phyloP scores from a whole-genome alignment of 1,140 invertebrate species.

The Drosophila ficusphila region DNA sequence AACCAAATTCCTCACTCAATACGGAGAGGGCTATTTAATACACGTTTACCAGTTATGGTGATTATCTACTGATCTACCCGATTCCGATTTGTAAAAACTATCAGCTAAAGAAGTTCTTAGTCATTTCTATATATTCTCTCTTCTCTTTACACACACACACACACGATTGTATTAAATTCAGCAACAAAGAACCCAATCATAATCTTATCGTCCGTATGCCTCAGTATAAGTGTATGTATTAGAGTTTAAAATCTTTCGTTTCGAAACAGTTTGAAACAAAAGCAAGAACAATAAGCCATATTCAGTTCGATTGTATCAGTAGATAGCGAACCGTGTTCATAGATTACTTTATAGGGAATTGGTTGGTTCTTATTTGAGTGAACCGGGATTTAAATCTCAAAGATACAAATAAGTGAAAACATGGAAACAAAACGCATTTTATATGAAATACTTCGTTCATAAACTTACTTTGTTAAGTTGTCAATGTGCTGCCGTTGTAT shows the following conservation, averaged over 20 bases:
- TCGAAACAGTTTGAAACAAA: constrained; percentile 28
- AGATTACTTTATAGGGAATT: constrained; percentile 28
- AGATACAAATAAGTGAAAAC: not conserved
- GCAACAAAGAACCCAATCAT: constrained; percentile 35
- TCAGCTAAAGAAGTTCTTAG: constrained; percentile 1
- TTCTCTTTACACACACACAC: not conserved
- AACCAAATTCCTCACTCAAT: no score
- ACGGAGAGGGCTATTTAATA: no score
- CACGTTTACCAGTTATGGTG: no score
- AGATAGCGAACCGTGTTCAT: constrained; percentile 22
- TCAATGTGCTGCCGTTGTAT: no score
- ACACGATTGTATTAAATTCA: constrained; percentile 1
- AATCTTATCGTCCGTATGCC: constrained; percentile 19
- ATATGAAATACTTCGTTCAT: not conserved
- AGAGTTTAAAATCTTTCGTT: constrained; percentile 33
- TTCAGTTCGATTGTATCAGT: constrained; percentile 28
- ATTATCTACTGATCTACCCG: not conserved
- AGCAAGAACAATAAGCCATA: constrained; percentile 2
- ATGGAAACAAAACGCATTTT: no score
- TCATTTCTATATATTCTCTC: constrained; percentile 12
- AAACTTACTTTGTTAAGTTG: not conserved
- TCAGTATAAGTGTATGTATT: not conserved
- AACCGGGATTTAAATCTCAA: not conserved
- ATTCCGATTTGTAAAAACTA: constrained; percentile 1
- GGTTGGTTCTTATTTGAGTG: constrained; percentile 13